These are phyloP conservation scores for Sinotaia quadrata DNA, from an alignment of 2,888 invertebrate species.

Conservation along the genomic window DNA sequence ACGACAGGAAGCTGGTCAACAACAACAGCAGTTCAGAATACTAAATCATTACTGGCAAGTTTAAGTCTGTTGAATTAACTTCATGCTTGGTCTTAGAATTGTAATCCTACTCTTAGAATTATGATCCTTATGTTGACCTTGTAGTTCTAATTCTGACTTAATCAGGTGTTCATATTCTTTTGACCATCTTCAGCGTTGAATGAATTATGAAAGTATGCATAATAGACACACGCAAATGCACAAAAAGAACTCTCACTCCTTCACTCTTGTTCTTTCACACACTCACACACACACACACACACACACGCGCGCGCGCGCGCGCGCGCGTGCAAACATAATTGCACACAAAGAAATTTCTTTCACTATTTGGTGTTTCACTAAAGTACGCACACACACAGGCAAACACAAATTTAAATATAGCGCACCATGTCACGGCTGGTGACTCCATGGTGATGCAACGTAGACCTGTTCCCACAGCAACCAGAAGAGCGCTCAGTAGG, in stretches of 20 bases:
- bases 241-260: background rate
- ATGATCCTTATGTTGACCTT: too few relatives aligned
- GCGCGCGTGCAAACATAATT: slow-evolving; percentile 11
- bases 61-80: too few relatives aligned
- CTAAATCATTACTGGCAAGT: too few relatives aligned
- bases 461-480: background rate
- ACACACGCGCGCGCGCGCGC: background rate
- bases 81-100: too few relatives aligned
- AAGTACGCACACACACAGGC: slow-evolving; percentile 48
- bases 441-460: slow-evolving; percentile 13
- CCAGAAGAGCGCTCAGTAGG: background rate
- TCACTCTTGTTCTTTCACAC: background rate
- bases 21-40: too few relatives aligned
- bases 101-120: too few relatives aligned
- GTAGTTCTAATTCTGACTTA: too few relatives aligned
- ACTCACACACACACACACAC: background rate
- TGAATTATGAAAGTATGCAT: too few relatives aligned
- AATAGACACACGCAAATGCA: background rate
- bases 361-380: slow-evolving; percentile 35
- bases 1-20: too few relatives aligned
- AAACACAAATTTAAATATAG: slow-evolving; percentile 32
- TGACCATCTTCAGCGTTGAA: too few relatives aligned
- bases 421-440: background rate
- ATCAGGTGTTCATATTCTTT: too few relatives aligned
- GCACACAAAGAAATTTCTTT: background rate